phyloP scores from a whole-genome alignment of 2,888 invertebrate genomes.

The Aleiodes alternator region DNA sequence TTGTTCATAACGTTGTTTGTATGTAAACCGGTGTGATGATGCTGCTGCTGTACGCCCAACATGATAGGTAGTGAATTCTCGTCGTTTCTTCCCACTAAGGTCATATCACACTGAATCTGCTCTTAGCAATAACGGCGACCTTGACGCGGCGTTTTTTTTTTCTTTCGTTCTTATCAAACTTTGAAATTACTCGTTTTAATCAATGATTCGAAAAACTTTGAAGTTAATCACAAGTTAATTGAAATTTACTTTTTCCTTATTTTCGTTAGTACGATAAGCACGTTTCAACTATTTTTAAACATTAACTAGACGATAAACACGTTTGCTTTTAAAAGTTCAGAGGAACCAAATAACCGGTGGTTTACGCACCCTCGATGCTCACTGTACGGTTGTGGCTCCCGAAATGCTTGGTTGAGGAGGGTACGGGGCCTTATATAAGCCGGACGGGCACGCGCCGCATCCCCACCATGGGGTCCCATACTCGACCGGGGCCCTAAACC shows the following conservation, averaged over 20 bases:
- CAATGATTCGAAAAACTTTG: not conserved
- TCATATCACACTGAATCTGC: slow-evolving; percentile 67
- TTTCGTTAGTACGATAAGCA: slow-evolving; percentile 1
- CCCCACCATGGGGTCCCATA: slow-evolving; percentile 78
- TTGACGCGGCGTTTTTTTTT: slow-evolving; percentile 23
- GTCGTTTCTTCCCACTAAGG: slow-evolving; percentile 69
- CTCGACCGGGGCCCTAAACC: slow-evolving; percentile 76
- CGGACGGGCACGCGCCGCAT: slow-evolving; percentile 80
- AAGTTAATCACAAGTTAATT: not conserved
- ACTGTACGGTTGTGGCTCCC: slow-evolving; percentile 71
- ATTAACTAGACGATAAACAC: slow-evolving; percentile 39
- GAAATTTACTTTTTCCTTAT: slow-evolving; percentile 6
- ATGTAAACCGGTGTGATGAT: slow-evolving; percentile 64
- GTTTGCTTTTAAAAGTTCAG: slow-evolving; percentile 25
- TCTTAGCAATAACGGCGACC: slow-evolving; percentile 3
- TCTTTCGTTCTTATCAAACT: not conserved
- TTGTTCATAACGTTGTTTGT: slow-evolving; percentile 48
- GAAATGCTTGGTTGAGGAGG: slow-evolving; percentile 73
- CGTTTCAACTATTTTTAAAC: slow-evolving; percentile 27
- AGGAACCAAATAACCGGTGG: slow-evolving; percentile 29
- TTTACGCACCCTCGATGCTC: slow-evolving; percentile 66
- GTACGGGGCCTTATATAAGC: slow-evolving; percentile 74
- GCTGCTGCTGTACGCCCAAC: slow-evolving; percentile 70
- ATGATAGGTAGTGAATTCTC: slow-evolving; percentile 67
- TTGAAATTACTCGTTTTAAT: slow-evolving; percentile 18